These are phyloP conservation scores for Notocelia uddmanniana DNA, from an alignment of 2,888 invertebrate genomes.

Conservation along the genomic window DNA sequence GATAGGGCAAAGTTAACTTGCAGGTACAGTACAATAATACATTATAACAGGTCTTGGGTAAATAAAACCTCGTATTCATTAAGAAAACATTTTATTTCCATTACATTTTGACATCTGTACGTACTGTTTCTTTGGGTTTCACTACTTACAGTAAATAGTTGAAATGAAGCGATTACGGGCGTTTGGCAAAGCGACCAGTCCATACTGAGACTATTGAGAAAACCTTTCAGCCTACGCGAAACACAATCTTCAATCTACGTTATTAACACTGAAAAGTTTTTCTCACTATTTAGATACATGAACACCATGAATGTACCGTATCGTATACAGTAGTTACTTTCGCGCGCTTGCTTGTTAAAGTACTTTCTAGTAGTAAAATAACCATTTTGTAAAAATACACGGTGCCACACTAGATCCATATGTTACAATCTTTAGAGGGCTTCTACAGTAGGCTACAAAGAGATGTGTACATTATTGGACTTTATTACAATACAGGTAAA, in stretches of 20 bases:
- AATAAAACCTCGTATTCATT: constrained; percentile 53
- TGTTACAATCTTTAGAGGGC: too few relatives aligned
- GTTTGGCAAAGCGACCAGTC: constrained; percentile 11
- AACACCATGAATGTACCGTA: not conserved
- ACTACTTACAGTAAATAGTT: constrained; percentile 55
- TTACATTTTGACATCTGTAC: constrained; percentile 71
- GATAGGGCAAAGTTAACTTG: too few relatives aligned
- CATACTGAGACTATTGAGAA: constrained; percentile 1
- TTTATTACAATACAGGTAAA: too few relatives aligned
- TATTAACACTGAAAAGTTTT: not conserved
- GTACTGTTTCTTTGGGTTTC: constrained; percentile 75
- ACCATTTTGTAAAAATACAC: too few relatives aligned
- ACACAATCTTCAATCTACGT: not conserved
- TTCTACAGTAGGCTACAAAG: too few relatives aligned
- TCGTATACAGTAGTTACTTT: too few relatives aligned
- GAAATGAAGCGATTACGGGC: constrained; percentile 37
- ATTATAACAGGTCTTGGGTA: not conserved
- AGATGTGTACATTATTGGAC: too few relatives aligned
- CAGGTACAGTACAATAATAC: too few relatives aligned
- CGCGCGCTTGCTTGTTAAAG: too few relatives aligned
- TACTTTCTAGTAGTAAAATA: too few relatives aligned
- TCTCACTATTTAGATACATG: not conserved
- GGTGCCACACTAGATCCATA: too few relatives aligned
- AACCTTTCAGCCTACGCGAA: not conserved
- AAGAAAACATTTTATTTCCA: constrained; percentile 73